phyloP scores from a whole-genome alignment of 2,797 vertebrate genomes.

The Fratercula arctica region DNA sequence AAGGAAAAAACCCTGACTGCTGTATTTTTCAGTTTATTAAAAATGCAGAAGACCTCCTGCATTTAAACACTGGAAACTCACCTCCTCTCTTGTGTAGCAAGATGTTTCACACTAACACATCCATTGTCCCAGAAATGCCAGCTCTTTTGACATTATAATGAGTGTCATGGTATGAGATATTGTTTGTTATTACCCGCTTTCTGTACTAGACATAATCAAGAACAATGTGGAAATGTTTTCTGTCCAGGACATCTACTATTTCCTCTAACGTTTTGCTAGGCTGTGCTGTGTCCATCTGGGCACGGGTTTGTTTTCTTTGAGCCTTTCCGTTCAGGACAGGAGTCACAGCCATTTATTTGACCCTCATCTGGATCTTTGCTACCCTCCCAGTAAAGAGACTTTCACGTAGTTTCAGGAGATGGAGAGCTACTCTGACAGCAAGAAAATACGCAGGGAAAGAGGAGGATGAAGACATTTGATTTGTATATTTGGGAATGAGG shows the following conservation, averaged over 20 bases:
- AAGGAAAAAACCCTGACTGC: not conserved
- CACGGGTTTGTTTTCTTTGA: not conserved
- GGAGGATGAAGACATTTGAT: not conserved
- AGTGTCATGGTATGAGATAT: not conserved
- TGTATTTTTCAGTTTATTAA: not conserved
- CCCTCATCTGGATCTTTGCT: not conserved
- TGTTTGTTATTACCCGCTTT: conserved; percentile 7
- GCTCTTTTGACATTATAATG: conserved; percentile 14
- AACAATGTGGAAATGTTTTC: not conserved
- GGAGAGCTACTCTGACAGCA: not conserved
- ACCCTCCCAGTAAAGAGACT: not conserved
- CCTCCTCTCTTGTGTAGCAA: not conserved
- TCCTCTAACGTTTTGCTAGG: not conserved
- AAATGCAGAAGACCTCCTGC: not conserved
- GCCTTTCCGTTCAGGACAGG: not conserved
- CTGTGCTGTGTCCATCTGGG: not conserved
- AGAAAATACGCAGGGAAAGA: not conserved
- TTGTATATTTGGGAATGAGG: not conserved
- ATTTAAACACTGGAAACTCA: not conserved
- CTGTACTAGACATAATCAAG: not conserved
- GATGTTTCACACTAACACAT: not conserved
- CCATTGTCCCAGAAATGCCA: conserved; percentile 15
- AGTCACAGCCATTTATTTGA: not conserved
- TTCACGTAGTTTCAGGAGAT: not conserved
- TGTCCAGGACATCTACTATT: not conserved